Conservation (phyloP, 2,888 invertebrate species). For the Therioaphis trifolii region DNA sequence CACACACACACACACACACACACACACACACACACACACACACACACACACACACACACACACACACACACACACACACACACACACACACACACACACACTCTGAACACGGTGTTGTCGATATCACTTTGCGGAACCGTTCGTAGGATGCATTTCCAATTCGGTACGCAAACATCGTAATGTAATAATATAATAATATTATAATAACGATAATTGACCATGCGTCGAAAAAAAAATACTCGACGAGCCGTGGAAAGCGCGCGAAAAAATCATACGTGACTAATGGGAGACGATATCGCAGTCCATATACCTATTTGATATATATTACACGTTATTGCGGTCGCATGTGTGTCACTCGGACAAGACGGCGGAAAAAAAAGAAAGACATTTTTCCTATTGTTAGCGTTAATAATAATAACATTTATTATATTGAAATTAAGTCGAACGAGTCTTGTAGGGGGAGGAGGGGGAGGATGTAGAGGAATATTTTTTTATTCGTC, state of each 20-base stretch:
- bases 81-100: too few species aligned
- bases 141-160: constrained; percentile 45
- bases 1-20: too few species aligned
- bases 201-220: constrained; percentile 35
- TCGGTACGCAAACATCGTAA: constrained; percentile 45
- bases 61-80: too few species aligned
- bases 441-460: background rate
- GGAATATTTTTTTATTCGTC: constrained; percentile 1
- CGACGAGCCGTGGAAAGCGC: constrained; percentile 1
- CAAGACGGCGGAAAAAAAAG: constrained; percentile 22
- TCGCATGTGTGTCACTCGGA: constrained; percentile 58
- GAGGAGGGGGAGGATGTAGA: too few species aligned
- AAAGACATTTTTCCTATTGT: constrained; percentile 36
- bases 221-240: constrained; percentile 22
- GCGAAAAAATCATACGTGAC: constrained; percentile 48
- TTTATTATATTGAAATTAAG: constrained; percentile 27
- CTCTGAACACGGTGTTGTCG: too few species aligned
- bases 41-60: too few species aligned
- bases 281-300: background rate
- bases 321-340: background rate
- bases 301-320: too few species aligned
- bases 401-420: background rate
- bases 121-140: background rate
- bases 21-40: too few species aligned
- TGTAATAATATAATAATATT: background rate